Percentiles rank a stretch among this genome's conserved stretches.
phyloP scores from a whole-genome alignment of 2,113 vertebrate species.

The Xenotilapia leptura region DNA sequence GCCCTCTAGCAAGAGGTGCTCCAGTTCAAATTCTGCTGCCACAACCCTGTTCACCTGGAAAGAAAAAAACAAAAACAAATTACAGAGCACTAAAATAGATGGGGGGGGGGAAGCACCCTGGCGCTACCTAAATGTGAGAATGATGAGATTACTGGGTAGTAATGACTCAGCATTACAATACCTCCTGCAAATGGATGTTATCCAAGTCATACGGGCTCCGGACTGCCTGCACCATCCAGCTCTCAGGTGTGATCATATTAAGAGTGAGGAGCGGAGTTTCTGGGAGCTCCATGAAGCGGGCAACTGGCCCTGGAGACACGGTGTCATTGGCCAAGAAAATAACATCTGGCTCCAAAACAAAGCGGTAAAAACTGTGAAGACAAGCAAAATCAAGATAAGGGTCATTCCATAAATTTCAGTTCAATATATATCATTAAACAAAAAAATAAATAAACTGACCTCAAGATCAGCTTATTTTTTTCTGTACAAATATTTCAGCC shows the following conservation, averaged over 20 bases:
- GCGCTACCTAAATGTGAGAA: neutral
- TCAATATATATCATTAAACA: neutral
- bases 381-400: neutral
- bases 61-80: neutral
- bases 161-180: conserved; percentile 42
- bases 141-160: neutral
- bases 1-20: conserved; percentile 90
- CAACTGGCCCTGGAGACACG: conserved; percentile 77
- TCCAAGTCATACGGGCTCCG: conserved; percentile 89
- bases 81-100: neutral
- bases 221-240: conserved; percentile 91
- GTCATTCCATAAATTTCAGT: neutral
- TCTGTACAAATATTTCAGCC: neutral
- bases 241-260: conserved; percentile 94
- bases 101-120: neutral
- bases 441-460: neutral
- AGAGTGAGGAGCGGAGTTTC: conserved; percentile 88
- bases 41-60: conserved; percentile 77
- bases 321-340: conserved; percentile 69
- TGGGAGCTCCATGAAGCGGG: conserved; percentile 87
- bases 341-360: conserved; percentile 88
- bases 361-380: conserved; percentile 87
- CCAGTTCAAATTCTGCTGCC: conserved; percentile 87
- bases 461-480: neutral
- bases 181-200: conserved; percentile 92